Evolutionary conservation across 2,113 vertebrate species (phyloP).

Genomic region (Chionomys nivalis): DNA sequence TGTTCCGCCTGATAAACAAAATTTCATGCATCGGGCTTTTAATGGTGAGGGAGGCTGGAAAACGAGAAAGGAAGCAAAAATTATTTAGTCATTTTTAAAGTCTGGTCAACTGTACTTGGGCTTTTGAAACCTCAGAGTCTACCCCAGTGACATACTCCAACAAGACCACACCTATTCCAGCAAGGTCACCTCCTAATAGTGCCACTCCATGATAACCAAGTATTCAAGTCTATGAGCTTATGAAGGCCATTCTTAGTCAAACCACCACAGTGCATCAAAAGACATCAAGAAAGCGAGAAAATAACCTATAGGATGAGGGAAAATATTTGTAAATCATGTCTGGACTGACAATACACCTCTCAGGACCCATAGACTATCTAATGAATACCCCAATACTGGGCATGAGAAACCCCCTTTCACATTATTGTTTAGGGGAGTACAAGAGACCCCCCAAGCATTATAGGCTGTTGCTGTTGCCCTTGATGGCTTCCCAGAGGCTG

Average conservation of each 20-base stretch:
- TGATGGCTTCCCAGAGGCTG: not conserved
- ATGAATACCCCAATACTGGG: not conserved
- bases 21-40: not conserved
- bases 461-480: not conserved
- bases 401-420: not conserved
- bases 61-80: not conserved
- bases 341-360: not conserved
- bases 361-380: not conserved
- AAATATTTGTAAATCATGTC: not conserved
- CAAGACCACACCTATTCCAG: not conserved
- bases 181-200: not conserved
- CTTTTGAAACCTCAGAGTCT: not conserved
- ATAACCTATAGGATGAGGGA: not conserved
- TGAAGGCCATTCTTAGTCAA: not conserved
- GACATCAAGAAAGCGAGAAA: not conserved
- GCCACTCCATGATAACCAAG: not conserved
- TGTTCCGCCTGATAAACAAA: not conserved
- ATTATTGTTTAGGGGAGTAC: not conserved
- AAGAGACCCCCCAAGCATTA: not conserved
- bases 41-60: not conserved
- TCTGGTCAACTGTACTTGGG: slow-evolving; percentile 4
- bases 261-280: not conserved
- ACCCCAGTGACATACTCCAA: not conserved
- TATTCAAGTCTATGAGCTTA: not conserved
- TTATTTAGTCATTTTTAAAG: not conserved